phyloP scores from a whole-genome alignment of 1,140 invertebrate genomes.

The Triops cancriformis region DNA sequence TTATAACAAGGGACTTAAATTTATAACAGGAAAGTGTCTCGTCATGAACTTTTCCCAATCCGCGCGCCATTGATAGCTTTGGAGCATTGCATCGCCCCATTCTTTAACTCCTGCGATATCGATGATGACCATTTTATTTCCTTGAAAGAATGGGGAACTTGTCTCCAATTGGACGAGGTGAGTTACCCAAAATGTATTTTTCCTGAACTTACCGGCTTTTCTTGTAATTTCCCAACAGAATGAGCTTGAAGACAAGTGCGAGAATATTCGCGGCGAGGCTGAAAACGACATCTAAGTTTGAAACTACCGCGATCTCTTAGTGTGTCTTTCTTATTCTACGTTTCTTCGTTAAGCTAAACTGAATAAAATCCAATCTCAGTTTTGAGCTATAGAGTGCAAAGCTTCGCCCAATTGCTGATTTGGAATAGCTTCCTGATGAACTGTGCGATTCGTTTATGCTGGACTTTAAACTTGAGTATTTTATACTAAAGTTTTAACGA shows the following conservation, averaged over 20 bases:
- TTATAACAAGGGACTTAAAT: slow-evolving; percentile 5
- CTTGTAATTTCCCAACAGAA: slow-evolving; percentile 39
- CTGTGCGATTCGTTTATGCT: background rate
- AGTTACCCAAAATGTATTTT: slow-evolving; percentile 28
- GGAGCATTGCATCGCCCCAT: slow-evolving; percentile 92
- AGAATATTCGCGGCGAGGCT: slow-evolving; percentile 40
- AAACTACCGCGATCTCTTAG: background rate
- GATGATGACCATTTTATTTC: slow-evolving; percentile 82
- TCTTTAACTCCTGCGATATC: slow-evolving; percentile 77
- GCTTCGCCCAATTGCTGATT: background rate
- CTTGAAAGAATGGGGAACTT: slow-evolving; percentile 83
- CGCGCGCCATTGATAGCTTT: slow-evolving; percentile 80
- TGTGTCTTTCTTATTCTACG: background rate
- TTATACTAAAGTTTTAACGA: background rate
- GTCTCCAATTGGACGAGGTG: slow-evolving; percentile 71
- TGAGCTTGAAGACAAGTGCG: slow-evolving; percentile 51
- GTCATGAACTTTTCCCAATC: slow-evolving; percentile 90
- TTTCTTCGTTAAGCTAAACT: background rate
- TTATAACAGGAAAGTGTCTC: slow-evolving; percentile 58
- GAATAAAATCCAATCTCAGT: background rate
- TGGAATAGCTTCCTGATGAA: background rate
- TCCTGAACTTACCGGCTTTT: background rate
- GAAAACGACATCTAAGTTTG: background rate
- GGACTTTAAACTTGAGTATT: background rate
- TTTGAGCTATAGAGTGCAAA: background rate